Percentiles rank a stretch among this genome's conserved stretches.
These are phyloP conservation scores for Epinephelus cyanopodus DNA, from an alignment of 2,113 vertebrate genomes.

Conservation along the genomic window DNA sequence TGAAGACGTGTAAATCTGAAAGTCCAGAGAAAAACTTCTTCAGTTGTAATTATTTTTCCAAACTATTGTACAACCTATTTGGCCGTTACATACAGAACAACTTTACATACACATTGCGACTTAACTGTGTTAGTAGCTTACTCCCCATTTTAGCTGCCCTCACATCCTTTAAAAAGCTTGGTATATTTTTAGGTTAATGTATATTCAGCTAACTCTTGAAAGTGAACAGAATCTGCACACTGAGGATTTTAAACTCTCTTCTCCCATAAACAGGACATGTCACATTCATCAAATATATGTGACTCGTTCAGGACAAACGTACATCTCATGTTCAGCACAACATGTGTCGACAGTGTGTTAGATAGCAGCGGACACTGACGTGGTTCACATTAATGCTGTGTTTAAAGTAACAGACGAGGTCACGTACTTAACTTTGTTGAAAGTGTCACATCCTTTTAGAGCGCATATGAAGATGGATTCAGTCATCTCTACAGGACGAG, in stretches of 20 bases:
- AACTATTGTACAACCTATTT: background rate
- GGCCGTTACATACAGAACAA: background rate
- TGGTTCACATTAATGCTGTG: constrained; percentile 27
- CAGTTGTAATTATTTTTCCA: background rate
- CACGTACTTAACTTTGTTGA: constrained; percentile 38
- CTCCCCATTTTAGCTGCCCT: background rate
- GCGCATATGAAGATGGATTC: constrained; percentile 53
- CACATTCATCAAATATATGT: constrained; percentile 48
- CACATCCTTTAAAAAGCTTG: background rate
- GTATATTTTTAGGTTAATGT: constrained; percentile 14
- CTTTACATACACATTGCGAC: background rate
- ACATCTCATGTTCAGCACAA: constrained; percentile 18
- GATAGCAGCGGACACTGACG: constrained; percentile 8
- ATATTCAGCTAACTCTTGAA: background rate
- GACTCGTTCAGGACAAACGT: background rate
- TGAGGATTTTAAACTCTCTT: constrained; percentile 15
- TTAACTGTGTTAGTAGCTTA: background rate
- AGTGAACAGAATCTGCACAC: background rate
- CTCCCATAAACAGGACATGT: constrained; percentile 53
- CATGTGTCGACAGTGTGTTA: constrained; percentile 20
- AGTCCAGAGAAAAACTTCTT: background rate
- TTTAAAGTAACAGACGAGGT: constrained; percentile 38
- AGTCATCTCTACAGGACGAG: background rate
- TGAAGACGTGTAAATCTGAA: background rate
- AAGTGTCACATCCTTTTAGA: constrained; percentile 56